Percentiles rank a stretch among this genome's conserved stretches.
These are phyloP conservation scores for Acanthosepion esculentum DNA, from an alignment of 2,888 invertebrate genomes.

Conservation along the genomic window DNA sequence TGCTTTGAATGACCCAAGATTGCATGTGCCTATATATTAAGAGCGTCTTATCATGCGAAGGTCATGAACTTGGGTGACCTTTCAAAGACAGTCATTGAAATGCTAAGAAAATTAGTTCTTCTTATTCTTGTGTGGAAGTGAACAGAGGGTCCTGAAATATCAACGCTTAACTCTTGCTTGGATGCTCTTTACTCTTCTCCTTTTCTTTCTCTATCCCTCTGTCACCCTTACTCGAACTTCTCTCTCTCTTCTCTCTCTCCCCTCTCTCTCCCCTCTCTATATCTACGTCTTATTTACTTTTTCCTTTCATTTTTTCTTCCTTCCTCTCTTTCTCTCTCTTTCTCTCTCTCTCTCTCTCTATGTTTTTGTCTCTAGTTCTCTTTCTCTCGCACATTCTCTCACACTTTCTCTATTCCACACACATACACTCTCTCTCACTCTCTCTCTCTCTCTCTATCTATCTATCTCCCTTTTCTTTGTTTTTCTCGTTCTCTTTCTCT, in stretches of 20 bases:
- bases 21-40: no score
- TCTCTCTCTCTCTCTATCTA: not conserved
- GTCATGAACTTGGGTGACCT: no score
- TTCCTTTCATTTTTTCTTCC: not conserved
- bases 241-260: no score
- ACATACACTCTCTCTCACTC: not conserved
- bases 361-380: not conserved
- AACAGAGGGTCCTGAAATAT: no score
- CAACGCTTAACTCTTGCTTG: no score
- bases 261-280: not conserved
- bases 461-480: not conserved
- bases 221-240: not conserved
- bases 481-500: no score
- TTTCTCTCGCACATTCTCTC: not conserved
- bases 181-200: not conserved
- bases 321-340: not conserved
- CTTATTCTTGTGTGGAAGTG: no score
- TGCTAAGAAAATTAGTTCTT: no score
- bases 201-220: not conserved
- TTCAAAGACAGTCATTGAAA: no score
- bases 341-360: not conserved
- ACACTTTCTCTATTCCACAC: not conserved
- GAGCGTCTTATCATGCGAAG: no score
- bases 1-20: no score
- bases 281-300: not conserved